Evolutionary conservation across 2,113 vertebrate genomes (phyloP).

Genomic region (Kryptolebias marmoratus): DNA sequence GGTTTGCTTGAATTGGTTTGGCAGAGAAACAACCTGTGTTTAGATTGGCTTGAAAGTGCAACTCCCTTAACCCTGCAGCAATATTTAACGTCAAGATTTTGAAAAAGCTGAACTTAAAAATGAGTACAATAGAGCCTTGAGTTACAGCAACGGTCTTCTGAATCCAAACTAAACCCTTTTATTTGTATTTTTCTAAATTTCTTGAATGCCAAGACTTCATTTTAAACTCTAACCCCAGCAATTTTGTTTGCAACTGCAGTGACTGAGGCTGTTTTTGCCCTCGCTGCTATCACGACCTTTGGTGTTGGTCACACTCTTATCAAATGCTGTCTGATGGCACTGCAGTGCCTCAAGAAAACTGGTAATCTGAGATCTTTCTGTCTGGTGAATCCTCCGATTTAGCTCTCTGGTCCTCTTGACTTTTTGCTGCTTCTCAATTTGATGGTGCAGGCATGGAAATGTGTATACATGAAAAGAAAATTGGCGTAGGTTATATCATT

Average conservation of each 20-base stretch:
- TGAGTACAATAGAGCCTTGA: constrained; percentile 37
- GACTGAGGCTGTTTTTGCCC: constrained; percentile 42
- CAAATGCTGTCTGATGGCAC: constrained; percentile 58
- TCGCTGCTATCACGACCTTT: constrained; percentile 59
- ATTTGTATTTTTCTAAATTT: constrained; percentile 25
- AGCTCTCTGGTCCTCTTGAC: not conserved
- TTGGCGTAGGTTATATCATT: no score
- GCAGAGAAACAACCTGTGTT: constrained; percentile 22
- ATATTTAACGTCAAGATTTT: constrained; percentile 48
- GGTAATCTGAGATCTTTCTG: constrained; percentile 47
- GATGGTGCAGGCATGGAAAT: not conserved
- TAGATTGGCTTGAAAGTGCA: constrained; percentile 51
- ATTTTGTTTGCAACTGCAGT: constrained; percentile 9
- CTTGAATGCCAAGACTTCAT: constrained; percentile 16
- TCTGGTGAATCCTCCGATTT: constrained; percentile 7
- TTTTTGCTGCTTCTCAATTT: not conserved
- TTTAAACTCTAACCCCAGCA: constrained; percentile 19
- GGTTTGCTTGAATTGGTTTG: constrained; percentile 49
- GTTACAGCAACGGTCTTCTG: constrained; percentile 9
- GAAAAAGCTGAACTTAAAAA: constrained; percentile 30
- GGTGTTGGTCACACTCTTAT: constrained; percentile 55
- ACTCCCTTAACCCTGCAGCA: constrained; percentile 54
- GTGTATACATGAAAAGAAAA: no score
- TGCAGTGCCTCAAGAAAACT: constrained; percentile 35
- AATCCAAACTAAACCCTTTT: constrained; percentile 31